Conservation (phyloP, 2,797 vertebrate genomes). For the Graptemys geographica region DNA sequence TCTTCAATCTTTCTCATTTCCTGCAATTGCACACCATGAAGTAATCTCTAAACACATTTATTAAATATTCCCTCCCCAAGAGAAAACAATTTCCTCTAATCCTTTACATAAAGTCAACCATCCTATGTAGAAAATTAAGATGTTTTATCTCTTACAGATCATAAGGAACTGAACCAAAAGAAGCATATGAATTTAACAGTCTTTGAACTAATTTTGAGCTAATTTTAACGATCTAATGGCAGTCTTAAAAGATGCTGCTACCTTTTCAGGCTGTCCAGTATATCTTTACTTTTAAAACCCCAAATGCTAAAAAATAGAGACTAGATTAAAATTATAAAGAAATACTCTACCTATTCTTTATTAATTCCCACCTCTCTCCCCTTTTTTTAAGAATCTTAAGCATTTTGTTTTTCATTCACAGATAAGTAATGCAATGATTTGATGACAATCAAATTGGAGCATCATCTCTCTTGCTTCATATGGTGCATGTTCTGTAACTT, state of each 20-base stretch:
- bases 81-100: slow-evolving; percentile 20
- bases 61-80: not conserved
- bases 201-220: slow-evolving; percentile 50
- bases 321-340: not conserved
- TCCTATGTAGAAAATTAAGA: not conserved
- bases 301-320: not conserved
- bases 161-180: slow-evolving; percentile 40
- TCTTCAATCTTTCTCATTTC: not conserved
- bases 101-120: not conserved
- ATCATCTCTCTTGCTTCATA: not conserved
- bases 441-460: not conserved
- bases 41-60: not conserved
- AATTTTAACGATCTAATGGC: slow-evolving; percentile 51
- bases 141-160: slow-evolving; percentile 11
- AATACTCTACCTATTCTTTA: not conserved
- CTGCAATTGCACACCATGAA: not conserved
- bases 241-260: slow-evolving; percentile 43
- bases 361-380: not conserved
- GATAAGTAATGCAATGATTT: not conserved
- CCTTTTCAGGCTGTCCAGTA: slow-evolving; percentile 60
- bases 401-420: rapidly evolving
- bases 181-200: slow-evolving; percentile 45
- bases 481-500: not conserved
- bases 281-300: not conserved
- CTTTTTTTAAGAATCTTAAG: not conserved